Conservation (phyloP, 2,113 vertebrate genomes). For the Megaceryle torquata region DNA sequence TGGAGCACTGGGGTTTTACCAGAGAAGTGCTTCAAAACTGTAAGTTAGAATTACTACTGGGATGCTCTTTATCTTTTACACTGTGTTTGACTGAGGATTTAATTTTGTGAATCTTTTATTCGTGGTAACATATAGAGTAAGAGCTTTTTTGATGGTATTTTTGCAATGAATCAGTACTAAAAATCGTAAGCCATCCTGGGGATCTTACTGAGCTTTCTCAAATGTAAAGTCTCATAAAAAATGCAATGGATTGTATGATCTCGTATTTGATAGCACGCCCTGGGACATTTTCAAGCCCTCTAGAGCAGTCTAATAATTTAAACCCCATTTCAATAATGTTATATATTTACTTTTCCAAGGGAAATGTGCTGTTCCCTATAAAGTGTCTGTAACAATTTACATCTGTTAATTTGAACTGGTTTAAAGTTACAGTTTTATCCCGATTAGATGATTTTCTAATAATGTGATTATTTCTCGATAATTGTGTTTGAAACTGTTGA, state of each 20-base stretch:
- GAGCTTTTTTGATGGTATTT: background rate
- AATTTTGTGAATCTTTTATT: background rate
- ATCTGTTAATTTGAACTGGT: background rate
- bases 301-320: slow-evolving; percentile 1
- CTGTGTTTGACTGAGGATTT: background rate
- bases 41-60: too few species aligned
- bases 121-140: background rate
- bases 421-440: background rate
- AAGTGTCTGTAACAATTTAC: background rate
- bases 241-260: background rate
- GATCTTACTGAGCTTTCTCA: background rate
- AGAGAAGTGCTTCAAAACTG: background rate
- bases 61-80: too few species aligned
- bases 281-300: background rate
- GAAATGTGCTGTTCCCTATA: background rate
- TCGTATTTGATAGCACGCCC: background rate
- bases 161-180: background rate
- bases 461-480: slow-evolving; percentile 9
- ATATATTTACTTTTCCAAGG: slow-evolving; percentile 10
- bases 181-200: background rate
- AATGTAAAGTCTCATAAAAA: background rate
- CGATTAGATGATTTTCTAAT: background rate
- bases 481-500: background rate
- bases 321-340: background rate
- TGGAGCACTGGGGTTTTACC: background rate